Base-by-base conservation (phyloP, 2,888 invertebrate genomes). In the Phengaris arion region DNA sequence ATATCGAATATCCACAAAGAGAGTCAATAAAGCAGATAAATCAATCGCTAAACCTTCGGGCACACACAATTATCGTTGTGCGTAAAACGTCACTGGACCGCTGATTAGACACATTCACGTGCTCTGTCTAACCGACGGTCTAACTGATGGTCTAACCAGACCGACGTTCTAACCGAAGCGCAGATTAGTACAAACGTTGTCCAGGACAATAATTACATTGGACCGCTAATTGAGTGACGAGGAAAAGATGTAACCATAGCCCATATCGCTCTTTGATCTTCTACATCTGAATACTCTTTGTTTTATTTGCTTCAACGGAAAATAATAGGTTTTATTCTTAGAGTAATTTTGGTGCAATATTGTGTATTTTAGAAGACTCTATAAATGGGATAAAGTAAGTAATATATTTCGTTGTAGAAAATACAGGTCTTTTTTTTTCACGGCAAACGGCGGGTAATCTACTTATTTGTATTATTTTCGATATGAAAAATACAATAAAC, bases 71-170 rank as follows among this genome's bases (percentile, higher is more conserved):
- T 81, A 83, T 78, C 81, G 79, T 79, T 79, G 80, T 78, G 77
- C 81, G 80, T 80, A 78, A 75, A 80, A 82, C 82, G 81, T 83
- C 83, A 82, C 80, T 80, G 83, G 83, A 83, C 83, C 83, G 83
- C 81, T 84, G 83, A 86, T 86, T 85, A 85, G 86, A 81, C 81
- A 83, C 82, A 86, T 84, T 88, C 83, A 81, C 87, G 82, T 82
- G 78, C 79, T 80, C 80, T 69, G 70, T 79, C 77, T 80, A 80
- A 80, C 77, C 77, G 81, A 81, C 80, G 22, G 59, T 59, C 59
- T 59, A 59, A 59, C 59, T 22, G 22, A 5, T 15, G 57, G 57
- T 57, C 59, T 59, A 48, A 48, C 48, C 6, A 1, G 8, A 48
- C 48, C 48, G 22, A 59, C 59, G 35, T 6, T 64, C 64, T 64